Conservation (phyloP, 1,140 invertebrate species). For the Eriosoma lanigerum region DNA sequence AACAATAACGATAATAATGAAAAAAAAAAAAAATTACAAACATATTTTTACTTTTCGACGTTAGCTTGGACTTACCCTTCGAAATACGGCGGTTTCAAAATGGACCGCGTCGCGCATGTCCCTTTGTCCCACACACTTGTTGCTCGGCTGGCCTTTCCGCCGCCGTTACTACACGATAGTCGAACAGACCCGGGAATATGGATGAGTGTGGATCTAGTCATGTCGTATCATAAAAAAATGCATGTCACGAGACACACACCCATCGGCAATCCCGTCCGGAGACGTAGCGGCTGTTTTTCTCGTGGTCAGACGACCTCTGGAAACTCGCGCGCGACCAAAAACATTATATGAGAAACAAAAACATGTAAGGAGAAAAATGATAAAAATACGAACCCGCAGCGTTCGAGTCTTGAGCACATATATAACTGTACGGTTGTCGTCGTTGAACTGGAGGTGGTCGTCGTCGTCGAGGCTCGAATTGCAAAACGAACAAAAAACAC, state of each 20-base stretch:
- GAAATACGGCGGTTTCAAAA: neutral
- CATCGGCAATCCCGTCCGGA: conserved; percentile 46
- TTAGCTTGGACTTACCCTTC: neutral
- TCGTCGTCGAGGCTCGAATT: too few species aligned
- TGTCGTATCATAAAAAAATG: conserved; percentile 42
- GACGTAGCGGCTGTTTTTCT: neutral
- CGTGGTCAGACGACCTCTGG: too few species aligned
- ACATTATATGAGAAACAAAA: too few species aligned
- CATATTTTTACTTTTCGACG: neutral
- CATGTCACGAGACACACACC: conserved; percentile 50
- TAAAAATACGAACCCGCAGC: too few species aligned
- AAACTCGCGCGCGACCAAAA: too few species aligned
- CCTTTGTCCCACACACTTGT: conserved; percentile 30
- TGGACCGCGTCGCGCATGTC: neutral
- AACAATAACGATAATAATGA: neutral
- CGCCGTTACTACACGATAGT: neutral
- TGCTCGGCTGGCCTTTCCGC: neutral
- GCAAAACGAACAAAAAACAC: neutral
- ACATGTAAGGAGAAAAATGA: too few species aligned
- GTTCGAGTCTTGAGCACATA: too few species aligned
- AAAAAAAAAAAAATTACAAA: neutral
- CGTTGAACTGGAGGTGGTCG: too few species aligned
- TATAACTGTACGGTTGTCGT: too few species aligned
- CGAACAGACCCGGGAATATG: conserved; percentile 49
- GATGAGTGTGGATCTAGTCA: conserved; percentile 54